Percentiles rank a stretch among this genome's conserved stretches.
Evolutionary conservation across 2,888 invertebrate genomes (phyloP).

Genomic region (Electrophaes corylata): DNA sequence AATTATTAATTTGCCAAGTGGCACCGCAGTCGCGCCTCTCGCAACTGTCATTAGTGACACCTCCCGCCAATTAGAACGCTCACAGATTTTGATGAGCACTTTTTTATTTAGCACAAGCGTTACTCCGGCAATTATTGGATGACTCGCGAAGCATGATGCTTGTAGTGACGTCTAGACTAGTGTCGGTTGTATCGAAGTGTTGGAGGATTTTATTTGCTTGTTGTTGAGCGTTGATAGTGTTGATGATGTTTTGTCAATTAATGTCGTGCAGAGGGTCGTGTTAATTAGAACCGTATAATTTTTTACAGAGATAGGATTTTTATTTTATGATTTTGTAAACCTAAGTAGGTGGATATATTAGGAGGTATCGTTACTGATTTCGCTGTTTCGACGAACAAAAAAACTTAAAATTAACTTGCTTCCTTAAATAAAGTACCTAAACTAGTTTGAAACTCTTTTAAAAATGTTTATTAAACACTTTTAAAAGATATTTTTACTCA

Average conservation of each 20-base stretch:
- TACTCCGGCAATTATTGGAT: constrained; percentile 80
- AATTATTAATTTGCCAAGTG: constrained; percentile 79
- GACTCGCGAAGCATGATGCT: constrained; percentile 66
- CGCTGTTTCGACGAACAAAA: no score
- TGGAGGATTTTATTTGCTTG: constrained; percentile 49
- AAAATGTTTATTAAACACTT: no score
- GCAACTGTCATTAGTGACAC: constrained; percentile 81
- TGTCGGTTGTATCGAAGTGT: constrained; percentile 51
- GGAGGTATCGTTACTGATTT: no score
- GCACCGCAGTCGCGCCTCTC: constrained; percentile 55
- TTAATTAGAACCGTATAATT: constrained; percentile 1
- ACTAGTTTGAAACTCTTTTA: no score
- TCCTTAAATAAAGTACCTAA: no score
- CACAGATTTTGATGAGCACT: constrained; percentile 78
- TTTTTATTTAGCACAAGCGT: constrained; percentile 80
- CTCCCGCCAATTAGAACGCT: constrained; percentile 81
- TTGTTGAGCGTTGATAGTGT: constrained; percentile 53
- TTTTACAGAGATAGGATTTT: neutral
- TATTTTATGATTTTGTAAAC: no score
- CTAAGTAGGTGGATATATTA: no score
- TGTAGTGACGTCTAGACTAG: constrained; percentile 45
- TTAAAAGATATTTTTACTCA: no score
- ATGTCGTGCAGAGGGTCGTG: constrained; percentile 16
- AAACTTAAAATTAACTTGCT: no score
- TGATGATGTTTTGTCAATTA: constrained; percentile 42